Evolutionary conservation across 2,113 vertebrate genomes (phyloP).

Genomic region (Upupa epops): DNA sequence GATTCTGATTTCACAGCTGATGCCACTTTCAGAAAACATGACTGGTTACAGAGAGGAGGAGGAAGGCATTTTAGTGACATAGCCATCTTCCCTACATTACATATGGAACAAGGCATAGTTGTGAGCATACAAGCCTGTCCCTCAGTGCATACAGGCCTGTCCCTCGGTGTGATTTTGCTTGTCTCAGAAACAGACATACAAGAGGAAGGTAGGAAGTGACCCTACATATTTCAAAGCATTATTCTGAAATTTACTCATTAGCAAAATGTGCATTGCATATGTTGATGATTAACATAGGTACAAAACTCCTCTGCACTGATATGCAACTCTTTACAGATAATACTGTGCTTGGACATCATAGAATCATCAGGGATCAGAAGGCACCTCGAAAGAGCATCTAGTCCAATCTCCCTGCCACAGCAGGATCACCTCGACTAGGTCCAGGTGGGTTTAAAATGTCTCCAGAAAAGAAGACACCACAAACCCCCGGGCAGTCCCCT

Average conservation of each 20-base stretch:
- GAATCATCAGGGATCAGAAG: too few species aligned
- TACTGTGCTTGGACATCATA: not conserved
- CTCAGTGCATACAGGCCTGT: not conserved
- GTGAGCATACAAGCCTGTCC: not conserved
- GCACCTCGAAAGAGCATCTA: too few species aligned
- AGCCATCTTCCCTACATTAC: not conserved
- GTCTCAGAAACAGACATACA: not conserved
- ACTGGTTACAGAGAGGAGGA: not conserved
- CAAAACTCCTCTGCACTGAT: not conserved
- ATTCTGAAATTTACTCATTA: not conserved
- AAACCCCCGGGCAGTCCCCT: too few species aligned
- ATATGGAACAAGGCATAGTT: not conserved
- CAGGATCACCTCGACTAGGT: too few species aligned
- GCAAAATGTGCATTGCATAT: not conserved
- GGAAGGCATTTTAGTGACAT: not conserved
- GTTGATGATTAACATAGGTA: not conserved
- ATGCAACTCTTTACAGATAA: not conserved
- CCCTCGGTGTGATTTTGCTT: not conserved
- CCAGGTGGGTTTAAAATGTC: too few species aligned
- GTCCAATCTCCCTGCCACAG: too few species aligned
- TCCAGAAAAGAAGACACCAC: not conserved
- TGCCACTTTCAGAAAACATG: not conserved
- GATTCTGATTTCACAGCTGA: not conserved
- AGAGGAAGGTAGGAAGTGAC: not conserved
- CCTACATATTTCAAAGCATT: not conserved